Conservation (phyloP, 1,140 invertebrate genomes). For the Drosophila cardini region DNA sequence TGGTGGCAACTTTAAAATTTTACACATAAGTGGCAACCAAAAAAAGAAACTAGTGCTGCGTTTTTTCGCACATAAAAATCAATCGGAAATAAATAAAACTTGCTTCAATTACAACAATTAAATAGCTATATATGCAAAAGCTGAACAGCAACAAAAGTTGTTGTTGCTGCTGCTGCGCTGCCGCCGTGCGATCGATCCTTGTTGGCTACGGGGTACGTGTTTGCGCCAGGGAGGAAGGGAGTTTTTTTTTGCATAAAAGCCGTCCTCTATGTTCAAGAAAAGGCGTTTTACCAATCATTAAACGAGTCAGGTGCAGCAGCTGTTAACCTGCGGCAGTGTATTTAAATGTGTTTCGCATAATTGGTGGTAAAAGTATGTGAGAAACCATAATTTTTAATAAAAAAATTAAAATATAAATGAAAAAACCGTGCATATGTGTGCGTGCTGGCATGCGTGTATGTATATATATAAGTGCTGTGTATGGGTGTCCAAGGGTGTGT, state of each 20-base stretch:
- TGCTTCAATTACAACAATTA: slow-evolving; percentile 36
- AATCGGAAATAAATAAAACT: slow-evolving; percentile 57
- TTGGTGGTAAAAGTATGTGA: slow-evolving; percentile 46
- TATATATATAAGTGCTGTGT: slow-evolving; percentile 38
- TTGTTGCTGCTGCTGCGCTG: slow-evolving; percentile 78
- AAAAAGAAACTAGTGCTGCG: slow-evolving; percentile 49
- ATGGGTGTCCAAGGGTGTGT: slow-evolving; percentile 46
- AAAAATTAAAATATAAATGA: slow-evolving; percentile 71
- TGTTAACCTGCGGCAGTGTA: slow-evolving; percentile 45
- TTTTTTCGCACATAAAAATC: slow-evolving; percentile 59
- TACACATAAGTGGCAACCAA: slow-evolving; percentile 48
- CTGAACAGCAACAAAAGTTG: slow-evolving; percentile 65
- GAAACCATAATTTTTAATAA: slow-evolving; percentile 50
- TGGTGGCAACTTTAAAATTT: slow-evolving; percentile 21
- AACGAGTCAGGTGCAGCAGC: slow-evolving; percentile 45
- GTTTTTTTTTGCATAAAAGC: slow-evolving; percentile 72
- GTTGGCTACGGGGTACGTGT: slow-evolving; percentile 69
- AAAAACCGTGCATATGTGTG: slow-evolving; percentile 58
- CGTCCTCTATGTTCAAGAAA: slow-evolving; percentile 62
- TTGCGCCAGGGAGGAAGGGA: slow-evolving; percentile 47
- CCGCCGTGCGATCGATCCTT: slow-evolving; percentile 70
- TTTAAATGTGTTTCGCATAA: slow-evolving; percentile 48
- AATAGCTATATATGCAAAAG: slow-evolving; percentile 68
- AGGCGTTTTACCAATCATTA: slow-evolving; percentile 51
- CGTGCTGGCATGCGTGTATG: slow-evolving; percentile 62